These are phyloP conservation scores for Haemorhous mexicanus DNA, from an alignment of 2,113 vertebrate genomes.

Conservation along the genomic window DNA sequence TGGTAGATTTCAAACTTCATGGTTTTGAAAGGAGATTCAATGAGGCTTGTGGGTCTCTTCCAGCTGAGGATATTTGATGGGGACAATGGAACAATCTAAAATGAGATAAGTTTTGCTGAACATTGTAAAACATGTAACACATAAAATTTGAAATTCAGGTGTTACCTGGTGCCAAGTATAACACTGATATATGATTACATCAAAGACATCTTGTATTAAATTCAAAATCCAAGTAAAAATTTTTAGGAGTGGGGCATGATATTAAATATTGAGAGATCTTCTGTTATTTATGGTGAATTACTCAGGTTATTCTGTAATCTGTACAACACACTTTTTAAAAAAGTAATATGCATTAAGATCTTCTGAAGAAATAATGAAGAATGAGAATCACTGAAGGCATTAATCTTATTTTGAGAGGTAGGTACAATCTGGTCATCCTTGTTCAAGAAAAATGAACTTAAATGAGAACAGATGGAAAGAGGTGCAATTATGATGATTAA, in stretches of 20 bases:
- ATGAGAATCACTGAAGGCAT: background rate
- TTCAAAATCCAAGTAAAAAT: background rate
- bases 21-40: background rate
- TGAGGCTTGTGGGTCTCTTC: background rate
- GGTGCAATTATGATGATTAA: constrained; percentile 26
- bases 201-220: background rate
- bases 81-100: background rate
- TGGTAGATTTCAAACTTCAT: background rate
- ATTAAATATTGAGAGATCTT: background rate
- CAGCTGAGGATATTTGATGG: background rate
- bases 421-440: constrained; percentile 36
- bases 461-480: constrained; percentile 49
- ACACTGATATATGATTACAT: background rate
- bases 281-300: background rate
- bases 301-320: background rate
- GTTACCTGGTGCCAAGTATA: background rate
- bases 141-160: background rate
- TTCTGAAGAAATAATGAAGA: background rate
- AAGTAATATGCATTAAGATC: background rate
- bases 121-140: accelerated
- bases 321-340: accelerated
- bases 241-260: background rate
- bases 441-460: constrained; percentile 35
- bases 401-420: constrained; percentile 38
- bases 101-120: background rate